Conservation (phyloP, 2,888 invertebrate species). For the Ferrisia virgata region DNA sequence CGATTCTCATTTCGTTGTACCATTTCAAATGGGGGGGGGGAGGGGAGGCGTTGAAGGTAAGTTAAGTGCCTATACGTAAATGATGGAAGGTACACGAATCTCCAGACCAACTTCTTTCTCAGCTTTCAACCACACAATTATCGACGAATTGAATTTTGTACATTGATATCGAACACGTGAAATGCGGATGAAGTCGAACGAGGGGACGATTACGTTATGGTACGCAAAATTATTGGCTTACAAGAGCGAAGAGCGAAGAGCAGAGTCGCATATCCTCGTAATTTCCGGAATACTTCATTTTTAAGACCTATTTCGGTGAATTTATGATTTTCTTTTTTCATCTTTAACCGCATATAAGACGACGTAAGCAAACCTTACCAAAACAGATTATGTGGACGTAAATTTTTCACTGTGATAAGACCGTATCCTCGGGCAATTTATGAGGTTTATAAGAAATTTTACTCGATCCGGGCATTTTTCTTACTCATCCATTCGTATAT, state of each 20-base stretch:
- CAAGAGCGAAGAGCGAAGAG: neutral
- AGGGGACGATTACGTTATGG: neutral
- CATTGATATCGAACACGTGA: neutral
- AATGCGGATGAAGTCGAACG: neutral
- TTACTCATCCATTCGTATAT: too few species aligned
- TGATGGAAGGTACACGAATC: neutral
- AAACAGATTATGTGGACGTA: neutral
- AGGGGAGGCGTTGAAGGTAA: too few species aligned
- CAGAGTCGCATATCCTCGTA: neutral
- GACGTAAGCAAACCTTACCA: neutral
- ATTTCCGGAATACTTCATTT: neutral
- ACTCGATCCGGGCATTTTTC: neutral
- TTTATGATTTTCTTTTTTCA: slow-evolving; percentile 14
- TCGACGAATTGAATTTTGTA: neutral
- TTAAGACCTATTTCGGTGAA: neutral
- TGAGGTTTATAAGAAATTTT: neutral
- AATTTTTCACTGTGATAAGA: neutral
- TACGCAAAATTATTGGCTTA: neutral
- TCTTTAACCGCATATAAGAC: neutral
- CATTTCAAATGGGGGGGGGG: too few species aligned
- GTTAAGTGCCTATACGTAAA: neutral
- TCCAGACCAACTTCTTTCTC: neutral
- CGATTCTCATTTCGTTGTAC: neutral
- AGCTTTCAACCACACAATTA: neutral
- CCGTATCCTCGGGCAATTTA: neutral